Percentiles rank a stretch among this genome's conserved stretches.
Evolutionary conservation across 1,140 invertebrate genomes (phyloP).

Genomic region (Gryon sp.): DNA sequence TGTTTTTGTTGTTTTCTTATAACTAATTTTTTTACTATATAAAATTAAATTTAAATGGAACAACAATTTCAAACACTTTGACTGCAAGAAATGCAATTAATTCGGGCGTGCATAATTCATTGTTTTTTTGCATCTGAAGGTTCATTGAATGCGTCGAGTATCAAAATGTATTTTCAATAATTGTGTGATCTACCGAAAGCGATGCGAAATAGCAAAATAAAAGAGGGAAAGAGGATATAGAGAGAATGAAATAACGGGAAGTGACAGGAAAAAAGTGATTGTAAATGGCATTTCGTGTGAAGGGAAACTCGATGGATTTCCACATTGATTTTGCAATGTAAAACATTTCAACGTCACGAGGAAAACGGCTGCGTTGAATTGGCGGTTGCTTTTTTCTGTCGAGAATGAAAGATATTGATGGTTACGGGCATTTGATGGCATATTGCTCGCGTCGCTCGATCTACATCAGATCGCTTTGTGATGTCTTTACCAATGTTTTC

Average conservation of each 20-base stretch:
- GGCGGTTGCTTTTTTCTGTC: constrained; percentile 55
- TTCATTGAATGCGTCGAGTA: constrained; percentile 42
- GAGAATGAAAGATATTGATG: constrained; percentile 76
- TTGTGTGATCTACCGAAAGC: constrained; percentile 76
- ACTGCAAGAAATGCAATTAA: constrained; percentile 59
- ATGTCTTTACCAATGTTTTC: constrained; percentile 77
- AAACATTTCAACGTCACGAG: constrained; percentile 76
- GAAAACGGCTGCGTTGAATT: constrained; percentile 45
- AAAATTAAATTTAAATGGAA: too few species aligned
- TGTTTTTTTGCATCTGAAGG: constrained; percentile 33
- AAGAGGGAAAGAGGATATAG: constrained; percentile 38
- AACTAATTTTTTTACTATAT: too few species aligned
- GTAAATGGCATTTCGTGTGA: constrained; percentile 59
- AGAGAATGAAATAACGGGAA: constrained; percentile 61
- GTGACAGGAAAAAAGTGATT: constrained; percentile 59
- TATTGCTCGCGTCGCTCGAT: constrained; percentile 75
- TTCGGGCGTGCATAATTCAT: constrained; percentile 20
- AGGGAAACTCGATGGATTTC: constrained; percentile 67
- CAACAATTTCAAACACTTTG: constrained; percentile 10
- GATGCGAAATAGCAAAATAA: constrained; percentile 35
- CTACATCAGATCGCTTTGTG: constrained; percentile 75
- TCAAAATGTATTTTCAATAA: constrained; percentile 77
- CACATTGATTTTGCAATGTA: constrained; percentile 80
- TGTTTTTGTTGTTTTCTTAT: too few species aligned
- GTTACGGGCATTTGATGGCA: constrained; percentile 79